phyloP scores from a whole-genome alignment of 2,113 vertebrate species.

The Oncorhynchus gorbuscha region DNA sequence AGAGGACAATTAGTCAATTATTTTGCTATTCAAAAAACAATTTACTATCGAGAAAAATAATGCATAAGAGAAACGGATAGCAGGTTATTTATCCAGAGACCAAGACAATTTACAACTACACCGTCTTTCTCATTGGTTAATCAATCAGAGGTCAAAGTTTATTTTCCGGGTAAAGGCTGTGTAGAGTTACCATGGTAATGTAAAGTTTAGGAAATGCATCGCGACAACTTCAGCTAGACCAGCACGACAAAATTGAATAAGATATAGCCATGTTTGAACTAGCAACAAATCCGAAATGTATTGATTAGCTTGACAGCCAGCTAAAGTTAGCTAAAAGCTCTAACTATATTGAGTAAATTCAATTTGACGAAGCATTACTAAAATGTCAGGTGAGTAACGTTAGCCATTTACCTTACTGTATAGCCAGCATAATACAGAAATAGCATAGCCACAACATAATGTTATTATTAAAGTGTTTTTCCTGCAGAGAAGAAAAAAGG shows the following conservation, averaged over 20 bases:
- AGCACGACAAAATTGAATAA: background rate
- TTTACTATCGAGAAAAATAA: background rate
- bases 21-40: background rate
- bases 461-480: background rate
- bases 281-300: background rate
- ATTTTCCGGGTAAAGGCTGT: conserved; percentile 37
- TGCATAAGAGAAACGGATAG: background rate
- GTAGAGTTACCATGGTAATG: conserved; percentile 43
- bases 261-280: background rate
- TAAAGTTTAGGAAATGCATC: background rate
- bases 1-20: background rate
- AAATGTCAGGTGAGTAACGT: conserved; percentile 1
- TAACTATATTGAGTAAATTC: background rate
- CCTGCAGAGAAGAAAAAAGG: conserved; percentile 1
- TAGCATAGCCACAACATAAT: too few relatives aligned
- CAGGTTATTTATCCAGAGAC: background rate
- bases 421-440: too few relatives aligned
- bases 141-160: conserved; percentile 49
- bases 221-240: background rate
- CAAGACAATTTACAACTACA: conserved; percentile 16
- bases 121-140: conserved; percentile 45
- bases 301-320: background rate
- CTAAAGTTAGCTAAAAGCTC: background rate
- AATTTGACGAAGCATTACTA: background rate
- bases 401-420: too few relatives aligned